A percentile compares a stretch with the other conserved stretches of the same genome.
Evolutionary conservation across 2,113 vertebrate species (phyloP).

Genomic region (Odocoileus virginianus): DNA sequence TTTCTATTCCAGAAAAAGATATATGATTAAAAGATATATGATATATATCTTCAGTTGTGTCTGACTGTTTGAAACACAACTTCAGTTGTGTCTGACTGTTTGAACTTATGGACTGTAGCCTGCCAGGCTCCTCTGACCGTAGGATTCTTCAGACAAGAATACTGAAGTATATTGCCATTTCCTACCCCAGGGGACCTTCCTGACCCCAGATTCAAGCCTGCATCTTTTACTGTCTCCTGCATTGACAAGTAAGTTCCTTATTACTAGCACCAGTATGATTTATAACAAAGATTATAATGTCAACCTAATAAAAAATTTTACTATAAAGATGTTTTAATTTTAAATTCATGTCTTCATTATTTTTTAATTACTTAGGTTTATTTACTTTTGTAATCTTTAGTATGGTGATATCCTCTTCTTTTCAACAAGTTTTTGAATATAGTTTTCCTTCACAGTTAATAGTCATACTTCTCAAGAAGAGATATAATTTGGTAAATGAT

Average conservation of each 20-base stretch:
- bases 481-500: background rate
- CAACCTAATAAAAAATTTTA: background rate
- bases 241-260: background rate
- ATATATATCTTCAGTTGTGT: background rate
- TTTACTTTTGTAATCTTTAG: background rate
- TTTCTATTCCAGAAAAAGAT: background rate
- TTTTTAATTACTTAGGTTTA: background rate
- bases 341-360: background rate
- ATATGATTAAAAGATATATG: background rate
- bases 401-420: background rate
- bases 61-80: background rate
- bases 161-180: background rate
- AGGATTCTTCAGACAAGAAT: background rate
- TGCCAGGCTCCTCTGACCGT: background rate
- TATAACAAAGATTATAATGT: background rate
- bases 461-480: background rate
- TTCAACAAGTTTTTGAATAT: background rate
- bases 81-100: background rate
- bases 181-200: background rate
- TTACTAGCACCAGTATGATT: background rate
- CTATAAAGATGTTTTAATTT: background rate
- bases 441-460: background rate
- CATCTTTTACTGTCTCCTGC: background rate
- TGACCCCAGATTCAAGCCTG: background rate
- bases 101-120: background rate